Percentiles rank a stretch among this genome's conserved stretches.
Conservation (phyloP, 2,888 invertebrate genomes). For the Disparrhopalites patrizii region DNA sequence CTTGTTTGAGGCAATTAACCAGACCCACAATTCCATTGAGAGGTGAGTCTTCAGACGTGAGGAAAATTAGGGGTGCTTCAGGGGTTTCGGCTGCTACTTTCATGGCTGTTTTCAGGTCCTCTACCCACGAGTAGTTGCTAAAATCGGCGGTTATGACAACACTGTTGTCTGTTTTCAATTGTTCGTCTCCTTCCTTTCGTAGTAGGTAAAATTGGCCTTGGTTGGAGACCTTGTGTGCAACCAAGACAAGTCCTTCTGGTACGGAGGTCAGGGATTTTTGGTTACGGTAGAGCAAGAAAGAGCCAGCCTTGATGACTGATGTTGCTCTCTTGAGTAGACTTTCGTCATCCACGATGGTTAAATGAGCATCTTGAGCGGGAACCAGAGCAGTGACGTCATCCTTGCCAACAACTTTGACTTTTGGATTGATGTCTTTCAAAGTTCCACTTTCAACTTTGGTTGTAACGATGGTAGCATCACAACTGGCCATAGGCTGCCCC, state of each 20-base stretch:
- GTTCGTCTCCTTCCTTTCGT: constrained; percentile 54
- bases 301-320: constrained; percentile 63
- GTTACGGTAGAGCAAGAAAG: constrained; percentile 60
- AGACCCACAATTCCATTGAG: constrained; percentile 78
- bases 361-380: constrained; percentile 63
- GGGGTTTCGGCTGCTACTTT: constrained; percentile 57
- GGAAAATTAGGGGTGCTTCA: constrained; percentile 54
- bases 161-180: not conserved
- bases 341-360: constrained; percentile 65
- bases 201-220: constrained; percentile 65
- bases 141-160: constrained; percentile 66
- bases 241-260: constrained; percentile 55
- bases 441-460: constrained; percentile 58
- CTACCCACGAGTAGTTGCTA: constrained; percentile 74
- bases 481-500: constrained; percentile 68
- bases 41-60: constrained; percentile 67
- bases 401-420: constrained; percentile 63
- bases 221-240: constrained; percentile 63
- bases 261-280: constrained; percentile 5
- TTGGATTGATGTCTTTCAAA: constrained; percentile 56
- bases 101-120: constrained; percentile 70
- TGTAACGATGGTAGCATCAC: constrained; percentile 58
- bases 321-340: constrained; percentile 54
- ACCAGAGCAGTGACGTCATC: constrained; percentile 60
- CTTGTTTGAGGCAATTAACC: constrained; percentile 82